Conservation (phyloP, 2,797 vertebrate genomes). For the Eulemur mongoz region DNA sequence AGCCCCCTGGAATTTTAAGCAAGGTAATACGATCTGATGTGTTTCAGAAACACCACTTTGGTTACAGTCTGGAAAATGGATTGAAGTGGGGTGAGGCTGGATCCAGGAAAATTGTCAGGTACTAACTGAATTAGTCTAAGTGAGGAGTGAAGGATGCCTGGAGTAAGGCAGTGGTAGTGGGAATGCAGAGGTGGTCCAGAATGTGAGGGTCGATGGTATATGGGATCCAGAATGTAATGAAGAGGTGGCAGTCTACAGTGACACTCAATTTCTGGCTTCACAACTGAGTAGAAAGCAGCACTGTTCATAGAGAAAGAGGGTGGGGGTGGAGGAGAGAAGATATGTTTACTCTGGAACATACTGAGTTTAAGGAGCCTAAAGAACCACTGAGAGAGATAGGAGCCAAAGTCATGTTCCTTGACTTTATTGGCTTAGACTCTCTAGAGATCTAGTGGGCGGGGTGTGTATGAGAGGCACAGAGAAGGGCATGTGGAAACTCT, state of each 20-base stretch:
- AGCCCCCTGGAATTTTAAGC: neutral
- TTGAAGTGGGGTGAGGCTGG: neutral
- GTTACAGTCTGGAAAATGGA: neutral
- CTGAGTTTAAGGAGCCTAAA: neutral
- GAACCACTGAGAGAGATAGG: neutral
- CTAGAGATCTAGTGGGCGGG: neutral
- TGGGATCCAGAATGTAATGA: neutral
- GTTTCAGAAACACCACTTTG: neutral
- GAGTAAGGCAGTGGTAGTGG: neutral
- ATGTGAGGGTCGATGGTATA: no score
- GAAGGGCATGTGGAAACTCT: slow-evolving; percentile 65
- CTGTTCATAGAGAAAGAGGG: neutral
- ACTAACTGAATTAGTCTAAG: neutral
- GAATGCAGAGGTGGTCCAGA: neutral
- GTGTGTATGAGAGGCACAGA: neutral
- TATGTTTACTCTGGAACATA: neutral
- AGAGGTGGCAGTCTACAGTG: neutral
- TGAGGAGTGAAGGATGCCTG: neutral
- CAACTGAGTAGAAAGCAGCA: neutral
- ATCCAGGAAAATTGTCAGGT: neutral
- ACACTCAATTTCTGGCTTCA: neutral
- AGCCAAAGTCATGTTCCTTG: neutral
- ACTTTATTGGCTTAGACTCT: neutral
- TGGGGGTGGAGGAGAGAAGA: neutral
- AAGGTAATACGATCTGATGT: neutral